A percentile compares a stretch with the other conserved stretches of the same genome.
These are phyloP conservation scores for Augiades crinisus DNA, from an alignment of 2,888 invertebrate genomes.

Conservation along the genomic window DNA sequence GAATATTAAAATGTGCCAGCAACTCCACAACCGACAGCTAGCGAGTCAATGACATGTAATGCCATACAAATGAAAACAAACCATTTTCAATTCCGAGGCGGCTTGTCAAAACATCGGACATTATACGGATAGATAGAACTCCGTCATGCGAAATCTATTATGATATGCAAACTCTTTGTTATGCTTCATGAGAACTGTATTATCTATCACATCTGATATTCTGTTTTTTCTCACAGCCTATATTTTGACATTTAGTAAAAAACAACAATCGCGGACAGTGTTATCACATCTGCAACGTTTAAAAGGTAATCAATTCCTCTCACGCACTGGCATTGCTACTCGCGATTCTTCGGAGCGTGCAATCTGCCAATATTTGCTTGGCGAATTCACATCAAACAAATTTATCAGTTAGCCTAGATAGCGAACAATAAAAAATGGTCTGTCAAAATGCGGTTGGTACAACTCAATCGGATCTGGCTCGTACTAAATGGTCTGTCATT, in stretches of 20 bases:
- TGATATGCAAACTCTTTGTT: background rate
- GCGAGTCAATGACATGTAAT: background rate
- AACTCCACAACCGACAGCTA: background rate
- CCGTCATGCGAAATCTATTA: background rate
- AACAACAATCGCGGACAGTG: background rate
- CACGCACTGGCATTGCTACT: constrained; percentile 9
- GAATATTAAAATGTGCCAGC: background rate
- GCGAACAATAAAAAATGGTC: constrained; percentile 45
- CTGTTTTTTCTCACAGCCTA: constrained; percentile 1
- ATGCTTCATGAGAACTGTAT: constrained; percentile 2
- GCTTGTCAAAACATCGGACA: constrained; percentile 5
- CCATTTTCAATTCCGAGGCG: background rate
- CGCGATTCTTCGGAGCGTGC: constrained; percentile 13
- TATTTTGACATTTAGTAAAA: constrained; percentile 1
- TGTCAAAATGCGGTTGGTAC: constrained; percentile 48
- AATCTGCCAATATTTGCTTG: constrained; percentile 23
- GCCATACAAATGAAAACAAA: constrained; percentile 1
- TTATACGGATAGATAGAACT: background rate
- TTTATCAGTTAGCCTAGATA: constrained; percentile 44
- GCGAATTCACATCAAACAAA: constrained; percentile 21
- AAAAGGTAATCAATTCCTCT: constrained; percentile 22
- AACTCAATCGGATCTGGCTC: constrained; percentile 52
- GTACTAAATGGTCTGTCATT: constrained; percentile 67
- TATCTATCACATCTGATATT: background rate
- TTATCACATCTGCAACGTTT: constrained; percentile 13